Evolutionary conservation across 2,113 vertebrate species (phyloP).

Genomic region (Tupaia tana): DNA sequence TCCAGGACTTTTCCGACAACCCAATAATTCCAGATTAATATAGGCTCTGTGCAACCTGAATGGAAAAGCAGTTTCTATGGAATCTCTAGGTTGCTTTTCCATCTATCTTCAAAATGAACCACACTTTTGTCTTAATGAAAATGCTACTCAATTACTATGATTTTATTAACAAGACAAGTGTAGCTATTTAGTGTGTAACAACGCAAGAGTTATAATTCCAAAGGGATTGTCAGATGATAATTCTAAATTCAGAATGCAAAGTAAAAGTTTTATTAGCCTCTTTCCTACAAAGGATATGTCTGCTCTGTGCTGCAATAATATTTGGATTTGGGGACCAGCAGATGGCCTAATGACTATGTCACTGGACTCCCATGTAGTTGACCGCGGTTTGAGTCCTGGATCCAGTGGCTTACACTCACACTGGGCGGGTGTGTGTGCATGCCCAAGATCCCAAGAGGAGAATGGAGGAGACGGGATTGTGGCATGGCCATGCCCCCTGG

Average conservation of each 20-base stretch:
- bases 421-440: too few relatives aligned
- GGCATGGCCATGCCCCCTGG: too few relatives aligned
- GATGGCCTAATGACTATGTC: too few relatives aligned
- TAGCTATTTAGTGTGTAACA: conserved; percentile 79
- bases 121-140: conserved; percentile 80
- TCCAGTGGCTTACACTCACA: too few relatives aligned
- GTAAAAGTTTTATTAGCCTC: conserved; percentile 73
- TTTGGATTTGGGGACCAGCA: conserved; percentile 52
- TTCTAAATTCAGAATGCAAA: conserved; percentile 81
- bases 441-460: too few relatives aligned
- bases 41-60: conserved; percentile 66
- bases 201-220: conserved; percentile 83
- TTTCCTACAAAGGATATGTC: conserved; percentile 65
- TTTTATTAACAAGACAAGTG: conserved; percentile 83
- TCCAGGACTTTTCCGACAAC: too few relatives aligned
- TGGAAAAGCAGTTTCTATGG: conserved; percentile 52
- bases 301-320: conserved; percentile 61
- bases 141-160: conserved; percentile 81
- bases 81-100: conserved; percentile 73
- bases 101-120: conserved; percentile 79
- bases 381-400: too few relatives aligned
- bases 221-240: conserved; percentile 80
- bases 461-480: too few relatives aligned
- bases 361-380: too few relatives aligned
- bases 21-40: conserved; percentile 75